A percentile compares a stretch with the other conserved stretches of the same genome.
Evolutionary conservation across 2,888 invertebrate species (phyloP).

Genomic region (Bellardia pandia): DNA sequence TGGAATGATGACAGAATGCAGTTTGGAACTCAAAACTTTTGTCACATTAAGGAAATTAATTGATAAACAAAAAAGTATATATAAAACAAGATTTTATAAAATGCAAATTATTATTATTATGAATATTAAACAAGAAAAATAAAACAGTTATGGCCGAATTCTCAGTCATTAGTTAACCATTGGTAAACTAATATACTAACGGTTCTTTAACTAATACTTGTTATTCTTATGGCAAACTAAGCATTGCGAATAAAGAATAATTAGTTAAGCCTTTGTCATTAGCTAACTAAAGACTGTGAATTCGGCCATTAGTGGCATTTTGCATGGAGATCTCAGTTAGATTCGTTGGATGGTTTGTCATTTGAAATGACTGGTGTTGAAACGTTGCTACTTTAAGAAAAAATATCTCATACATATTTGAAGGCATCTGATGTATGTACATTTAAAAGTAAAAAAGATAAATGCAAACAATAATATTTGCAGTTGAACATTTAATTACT

Average conservation of each 20-base stretch:
- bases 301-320: slow-evolving; percentile 51
- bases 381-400: no score
- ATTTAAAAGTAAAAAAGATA: background rate
- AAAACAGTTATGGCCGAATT: no score
- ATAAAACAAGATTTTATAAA: slow-evolving; percentile 36
- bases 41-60: slow-evolving; percentile 30
- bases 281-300: no score
- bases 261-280: no score
- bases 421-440: background rate
- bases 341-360: background rate
- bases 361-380: no score
- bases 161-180: no score
- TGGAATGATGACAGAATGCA: background rate
- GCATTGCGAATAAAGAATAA: no score
- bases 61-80: background rate
- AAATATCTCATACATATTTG: background rate
- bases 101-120: slow-evolving; percentile 20
- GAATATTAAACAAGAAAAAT: slow-evolving; percentile 26
- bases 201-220: no score
- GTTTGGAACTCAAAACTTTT: background rate
- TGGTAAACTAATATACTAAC: no score
- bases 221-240: no score
- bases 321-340: slow-evolving; percentile 10
- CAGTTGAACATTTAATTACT: slow-evolving; percentile 30
- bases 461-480: slow-evolving; percentile 13